Evolutionary conservation across 2,113 vertebrate genomes (phyloP).

Genomic region (Carassius auratus): DNA sequence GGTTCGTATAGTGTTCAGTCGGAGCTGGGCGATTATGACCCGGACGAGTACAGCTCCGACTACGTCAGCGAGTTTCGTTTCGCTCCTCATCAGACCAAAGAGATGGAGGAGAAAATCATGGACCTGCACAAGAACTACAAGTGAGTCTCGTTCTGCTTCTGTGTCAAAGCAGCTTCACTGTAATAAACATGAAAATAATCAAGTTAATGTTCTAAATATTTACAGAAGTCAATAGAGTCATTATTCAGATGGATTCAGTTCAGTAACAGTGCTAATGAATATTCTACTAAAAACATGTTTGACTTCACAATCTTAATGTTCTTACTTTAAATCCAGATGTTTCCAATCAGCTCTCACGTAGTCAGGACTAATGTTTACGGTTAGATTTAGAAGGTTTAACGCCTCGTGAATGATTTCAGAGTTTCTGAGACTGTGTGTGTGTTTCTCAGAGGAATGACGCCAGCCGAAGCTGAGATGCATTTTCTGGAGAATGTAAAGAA

Average conservation of each 20-base stretch:
- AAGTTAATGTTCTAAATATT: too few species aligned
- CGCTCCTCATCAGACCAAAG: constrained; percentile 91
- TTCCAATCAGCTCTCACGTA: too few species aligned
- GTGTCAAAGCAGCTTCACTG: too few species aligned
- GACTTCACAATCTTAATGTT: too few species aligned
- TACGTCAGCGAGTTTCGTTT: constrained; percentile 90
- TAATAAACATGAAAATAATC: too few species aligned
- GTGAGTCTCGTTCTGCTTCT: constrained; percentile 63
- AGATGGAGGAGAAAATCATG: constrained; percentile 93
- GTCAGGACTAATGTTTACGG: too few species aligned
- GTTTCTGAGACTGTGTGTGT: not conserved
- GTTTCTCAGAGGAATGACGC: constrained; percentile 88
- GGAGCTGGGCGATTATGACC: constrained; percentile 93
- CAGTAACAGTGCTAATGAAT: too few species aligned
- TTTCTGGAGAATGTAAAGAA: constrained; percentile 99
- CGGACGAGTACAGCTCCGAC: constrained; percentile 84
- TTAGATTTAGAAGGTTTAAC: not conserved
- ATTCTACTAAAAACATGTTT: too few species aligned
- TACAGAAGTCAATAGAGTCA: too few species aligned
- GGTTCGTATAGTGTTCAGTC: constrained; percentile 95
- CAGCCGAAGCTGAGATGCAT: constrained; percentile 95
- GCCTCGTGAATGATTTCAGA: not conserved
- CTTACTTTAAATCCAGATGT: too few species aligned
- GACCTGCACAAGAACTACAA: constrained; percentile 94
- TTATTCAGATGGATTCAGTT: too few species aligned